Evolutionary conservation across 2,113 vertebrate species (phyloP).

Genomic region (Australoheros scitulus): DNA sequence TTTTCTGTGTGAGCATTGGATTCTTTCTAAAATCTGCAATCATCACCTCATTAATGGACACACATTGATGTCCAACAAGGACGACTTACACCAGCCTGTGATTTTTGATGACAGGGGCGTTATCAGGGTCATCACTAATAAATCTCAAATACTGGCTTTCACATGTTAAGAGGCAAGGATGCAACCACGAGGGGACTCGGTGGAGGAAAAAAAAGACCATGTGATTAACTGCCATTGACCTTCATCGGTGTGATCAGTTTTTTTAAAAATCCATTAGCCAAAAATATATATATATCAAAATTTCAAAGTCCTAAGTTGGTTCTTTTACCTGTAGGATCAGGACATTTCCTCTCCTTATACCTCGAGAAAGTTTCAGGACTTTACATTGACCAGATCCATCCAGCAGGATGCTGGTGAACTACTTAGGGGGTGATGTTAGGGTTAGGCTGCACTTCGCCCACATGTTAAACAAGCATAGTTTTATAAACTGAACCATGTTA

Average conservation of each 20-base stretch:
- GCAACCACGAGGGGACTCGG: neutral
- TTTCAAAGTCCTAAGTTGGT: no score
- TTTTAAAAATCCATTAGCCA: neutral
- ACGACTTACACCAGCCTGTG: neutral
- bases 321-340: no score
- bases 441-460: no score
- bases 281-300: neutral
- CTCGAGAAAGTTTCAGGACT: no score
- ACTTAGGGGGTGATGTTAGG: no score
- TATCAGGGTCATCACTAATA: neutral
- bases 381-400: no score
- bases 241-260: neutral
- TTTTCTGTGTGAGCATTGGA: neutral
- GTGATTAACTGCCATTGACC: neutral
- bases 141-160: neutral
- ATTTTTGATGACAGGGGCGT: neutral
- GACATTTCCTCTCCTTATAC: no score
- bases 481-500: no score
- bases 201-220: neutral
- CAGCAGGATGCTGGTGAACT: no score
- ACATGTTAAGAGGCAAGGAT: neutral
- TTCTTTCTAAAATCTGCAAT: neutral
- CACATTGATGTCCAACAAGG: neutral
- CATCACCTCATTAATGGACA: neutral
- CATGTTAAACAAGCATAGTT: no score